Evolutionary conservation across 1,140 invertebrate species (phyloP).

Genomic region (Lerema accius): DNA sequence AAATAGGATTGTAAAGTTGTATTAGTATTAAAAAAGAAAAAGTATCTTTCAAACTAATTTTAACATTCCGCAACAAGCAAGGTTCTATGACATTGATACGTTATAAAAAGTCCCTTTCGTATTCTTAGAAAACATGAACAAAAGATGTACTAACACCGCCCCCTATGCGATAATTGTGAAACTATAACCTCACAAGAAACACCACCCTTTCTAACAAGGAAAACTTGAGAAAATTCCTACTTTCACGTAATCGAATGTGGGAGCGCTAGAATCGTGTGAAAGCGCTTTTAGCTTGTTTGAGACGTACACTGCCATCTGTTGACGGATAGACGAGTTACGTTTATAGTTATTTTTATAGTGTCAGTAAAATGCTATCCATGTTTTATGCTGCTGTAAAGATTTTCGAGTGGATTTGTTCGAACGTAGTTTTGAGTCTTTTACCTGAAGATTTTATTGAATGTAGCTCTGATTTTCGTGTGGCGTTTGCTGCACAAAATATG

Average conservation of each 20-base stretch:
- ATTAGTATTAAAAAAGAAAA: too few species aligned
- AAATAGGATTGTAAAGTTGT: too few species aligned
- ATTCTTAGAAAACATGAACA: constrained; percentile 1
- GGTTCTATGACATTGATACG: too few species aligned
- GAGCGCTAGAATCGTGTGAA: constrained; percentile 46
- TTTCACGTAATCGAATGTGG: constrained; percentile 46
- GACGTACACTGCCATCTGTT: constrained; percentile 64
- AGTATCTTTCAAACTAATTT: too few species aligned
- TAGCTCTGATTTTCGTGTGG: constrained; percentile 15
- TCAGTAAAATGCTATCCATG: constrained; percentile 40
- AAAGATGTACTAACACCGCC: constrained; percentile 52
- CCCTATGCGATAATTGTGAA: constrained; percentile 64
- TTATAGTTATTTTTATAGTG: constrained; percentile 57
- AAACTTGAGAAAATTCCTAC: constrained; percentile 63
- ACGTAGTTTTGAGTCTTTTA: constrained; percentile 23
- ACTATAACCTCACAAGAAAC: constrained; percentile 61
- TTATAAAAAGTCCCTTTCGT: neutral
- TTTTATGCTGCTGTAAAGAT: constrained; percentile 37
- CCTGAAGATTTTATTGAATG: constrained; percentile 7
- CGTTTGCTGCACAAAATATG: constrained; percentile 21
- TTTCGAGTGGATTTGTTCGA: constrained; percentile 31
- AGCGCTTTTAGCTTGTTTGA: constrained; percentile 34
- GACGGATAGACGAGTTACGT: constrained; percentile 58
- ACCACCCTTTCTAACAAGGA: constrained; percentile 53
- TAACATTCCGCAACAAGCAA: too few species aligned